Conservation (phyloP, 2,888 invertebrate species). For the Synergus laeviventris region DNA sequence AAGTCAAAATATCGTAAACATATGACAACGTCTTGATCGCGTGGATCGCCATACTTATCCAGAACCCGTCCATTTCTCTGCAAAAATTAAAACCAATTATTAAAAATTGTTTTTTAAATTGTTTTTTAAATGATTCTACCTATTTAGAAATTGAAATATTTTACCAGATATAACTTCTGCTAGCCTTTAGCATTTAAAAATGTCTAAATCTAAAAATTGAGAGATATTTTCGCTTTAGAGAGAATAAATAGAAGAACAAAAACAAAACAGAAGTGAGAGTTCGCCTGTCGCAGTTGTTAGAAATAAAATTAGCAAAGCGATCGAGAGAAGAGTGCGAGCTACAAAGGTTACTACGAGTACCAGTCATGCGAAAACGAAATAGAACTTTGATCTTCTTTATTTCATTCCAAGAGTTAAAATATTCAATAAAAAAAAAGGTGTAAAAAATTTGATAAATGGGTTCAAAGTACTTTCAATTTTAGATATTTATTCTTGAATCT, state of each 20-base stretch:
- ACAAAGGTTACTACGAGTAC: slow-evolving; percentile 12
- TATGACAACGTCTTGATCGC: slow-evolving; percentile 89
- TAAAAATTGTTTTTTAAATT: not conserved
- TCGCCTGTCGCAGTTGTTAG: not conserved
- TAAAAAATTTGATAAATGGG: not conserved
- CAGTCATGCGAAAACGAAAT: not conserved
- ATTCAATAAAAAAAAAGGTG: not conserved
- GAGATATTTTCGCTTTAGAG: not conserved
- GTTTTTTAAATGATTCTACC: not conserved
- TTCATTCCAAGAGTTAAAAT: not conserved
- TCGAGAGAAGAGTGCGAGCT: not conserved
- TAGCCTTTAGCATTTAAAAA: not conserved
- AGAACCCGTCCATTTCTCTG: slow-evolving; percentile 80
- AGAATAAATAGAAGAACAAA: not conserved
- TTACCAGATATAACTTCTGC: not conserved
- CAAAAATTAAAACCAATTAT: slow-evolving; percentile 54
- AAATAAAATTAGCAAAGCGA: slow-evolving; percentile 8
- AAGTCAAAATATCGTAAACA: slow-evolving; percentile 93
- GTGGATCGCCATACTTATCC: slow-evolving; percentile 83
- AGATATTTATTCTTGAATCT: not conserved
- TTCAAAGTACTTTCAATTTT: not conserved
- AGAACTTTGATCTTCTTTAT: slow-evolving; percentile 5
- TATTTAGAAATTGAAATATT: not conserved
- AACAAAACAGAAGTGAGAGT: not conserved
- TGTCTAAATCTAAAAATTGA: not conserved